Evolutionary conservation across 2,888 invertebrate species (phyloP), one percentile per base, ranked within the genome.

Genomic region (Plemyria rubiginata): DNA sequence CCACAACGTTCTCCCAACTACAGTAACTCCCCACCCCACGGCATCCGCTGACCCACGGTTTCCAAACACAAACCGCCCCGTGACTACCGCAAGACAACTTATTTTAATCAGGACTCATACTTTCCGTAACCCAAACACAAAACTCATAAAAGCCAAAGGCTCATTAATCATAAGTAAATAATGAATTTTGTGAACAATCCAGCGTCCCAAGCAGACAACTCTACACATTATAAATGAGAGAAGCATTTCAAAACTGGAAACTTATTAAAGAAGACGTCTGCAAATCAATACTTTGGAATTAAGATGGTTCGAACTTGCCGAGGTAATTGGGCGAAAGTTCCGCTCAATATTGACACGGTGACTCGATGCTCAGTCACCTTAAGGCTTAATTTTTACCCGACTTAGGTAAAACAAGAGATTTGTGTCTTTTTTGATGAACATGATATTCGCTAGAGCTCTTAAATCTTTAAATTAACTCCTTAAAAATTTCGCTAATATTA

Each of bases 301-400:
- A 88, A 88, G 87, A 88, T 80, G 54, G 66, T 59, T 66, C 62
- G 45, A 86, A 85, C 85, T 89, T 81, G 83, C 85, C 78, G 80
- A 88, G 88, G 87, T 87, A 89, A 90, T 89, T 87, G 86, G 83
- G 81, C 84, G 80, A 85, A 87, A 88, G 86, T 86, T 87, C 79
- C 81, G 81, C 79, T 82, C 79, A 84, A 89, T 89, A 87, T 88
- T 88, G 85, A 85, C 84, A 82, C 76, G 36, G 77, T 79, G 80
- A 80, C 80, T 79, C 72, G 75, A 68, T 68, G 64, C 71, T 67
- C n/a, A n/a, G n/a, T n/a, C n/a, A n/a, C n/a, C n/a, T n/a, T n/a
- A n/a, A n/a, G 13, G 16, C 29, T 51, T 48, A 7, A 55, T 38
- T 46, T 15, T 29, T 48, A 48, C 29, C 22, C n/a, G 8, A 45